Evolutionary conservation across 2,797 vertebrate species (phyloP).

Genomic region (Xenopus petersii): DNA sequence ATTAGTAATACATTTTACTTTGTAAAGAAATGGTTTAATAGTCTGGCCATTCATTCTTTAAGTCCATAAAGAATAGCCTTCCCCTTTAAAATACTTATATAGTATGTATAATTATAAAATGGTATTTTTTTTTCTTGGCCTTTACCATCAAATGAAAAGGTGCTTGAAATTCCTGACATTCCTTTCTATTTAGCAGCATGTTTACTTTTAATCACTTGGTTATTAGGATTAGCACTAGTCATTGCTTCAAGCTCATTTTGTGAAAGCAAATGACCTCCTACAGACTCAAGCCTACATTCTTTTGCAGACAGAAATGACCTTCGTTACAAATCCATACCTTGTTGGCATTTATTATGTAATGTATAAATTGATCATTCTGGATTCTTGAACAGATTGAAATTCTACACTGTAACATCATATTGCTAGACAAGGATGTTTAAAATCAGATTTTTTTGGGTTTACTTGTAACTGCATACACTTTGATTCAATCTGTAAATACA

Average conservation of each 20-base stretch:
- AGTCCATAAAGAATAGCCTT: no score
- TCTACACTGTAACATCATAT: no score
- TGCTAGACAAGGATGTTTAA: no score
- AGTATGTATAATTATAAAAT: constrained; percentile 61
- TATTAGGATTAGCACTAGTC: constrained; percentile 81
- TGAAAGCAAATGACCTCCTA: constrained; percentile 73
- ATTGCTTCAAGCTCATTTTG: constrained; percentile 78
- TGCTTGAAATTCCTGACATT: constrained; percentile 88
- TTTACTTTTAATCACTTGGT: constrained; percentile 79
- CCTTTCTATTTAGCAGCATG: constrained; percentile 77
- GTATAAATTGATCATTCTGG: no score
- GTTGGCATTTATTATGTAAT: no score
- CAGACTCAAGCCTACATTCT: constrained; percentile 54
- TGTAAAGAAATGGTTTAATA: no score
- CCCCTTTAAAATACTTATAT: neutral
- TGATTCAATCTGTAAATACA: no score
- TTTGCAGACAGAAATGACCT: constrained; percentile 48
- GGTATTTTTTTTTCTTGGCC: constrained; percentile 56
- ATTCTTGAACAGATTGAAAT: no score
- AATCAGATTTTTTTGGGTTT: no score
- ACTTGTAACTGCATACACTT: no score
- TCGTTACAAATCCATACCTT: constrained; percentile 19
- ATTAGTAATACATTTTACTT: no score
- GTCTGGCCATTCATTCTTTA: no score
- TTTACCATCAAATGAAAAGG: constrained; percentile 75